Evolutionary conservation across 1,140 invertebrate species (phyloP).

Genomic region (Dysdera silvatica): DNA sequence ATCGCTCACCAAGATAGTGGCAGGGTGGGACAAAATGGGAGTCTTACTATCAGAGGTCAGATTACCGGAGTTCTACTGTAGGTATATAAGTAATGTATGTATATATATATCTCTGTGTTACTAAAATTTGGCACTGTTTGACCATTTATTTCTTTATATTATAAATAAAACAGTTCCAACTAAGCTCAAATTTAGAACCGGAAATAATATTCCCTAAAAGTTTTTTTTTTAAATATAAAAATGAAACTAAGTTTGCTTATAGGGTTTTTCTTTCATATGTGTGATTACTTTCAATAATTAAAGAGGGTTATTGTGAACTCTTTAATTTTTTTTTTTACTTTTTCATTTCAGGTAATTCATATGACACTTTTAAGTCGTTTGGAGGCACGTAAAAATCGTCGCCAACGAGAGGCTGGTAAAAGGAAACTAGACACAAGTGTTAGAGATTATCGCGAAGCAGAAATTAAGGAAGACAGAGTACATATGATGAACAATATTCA

Average conservation of each 20-base stretch:
- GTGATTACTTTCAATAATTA: background rate
- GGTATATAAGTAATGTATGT: no score
- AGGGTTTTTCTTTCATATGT: background rate
- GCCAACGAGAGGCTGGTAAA: constrained; percentile 32
- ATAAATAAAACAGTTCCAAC: background rate
- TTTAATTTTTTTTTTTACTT: background rate
- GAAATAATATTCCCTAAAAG: background rate
- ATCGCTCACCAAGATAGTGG: no score
- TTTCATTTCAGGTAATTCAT: constrained; percentile 40
- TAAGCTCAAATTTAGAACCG: background rate
- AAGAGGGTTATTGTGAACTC: background rate
- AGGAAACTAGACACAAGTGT: constrained; percentile 19
- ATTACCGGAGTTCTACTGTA: no score
- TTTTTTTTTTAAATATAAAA: background rate
- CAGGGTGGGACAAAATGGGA: no score
- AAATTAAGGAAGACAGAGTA: constrained; percentile 29
- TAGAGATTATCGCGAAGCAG: constrained; percentile 20
- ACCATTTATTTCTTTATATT: no score
- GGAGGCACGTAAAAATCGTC: constrained; percentile 36
- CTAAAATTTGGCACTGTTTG: no score
- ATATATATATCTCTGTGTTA: no score
- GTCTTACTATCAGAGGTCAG: no score
- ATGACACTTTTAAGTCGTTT: constrained; percentile 45
- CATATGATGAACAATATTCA: constrained; percentile 37
- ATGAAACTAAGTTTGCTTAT: background rate